Base-by-base conservation (phyloP, 2,113 vertebrate genomes). In the Siniperca knerii region DNA sequence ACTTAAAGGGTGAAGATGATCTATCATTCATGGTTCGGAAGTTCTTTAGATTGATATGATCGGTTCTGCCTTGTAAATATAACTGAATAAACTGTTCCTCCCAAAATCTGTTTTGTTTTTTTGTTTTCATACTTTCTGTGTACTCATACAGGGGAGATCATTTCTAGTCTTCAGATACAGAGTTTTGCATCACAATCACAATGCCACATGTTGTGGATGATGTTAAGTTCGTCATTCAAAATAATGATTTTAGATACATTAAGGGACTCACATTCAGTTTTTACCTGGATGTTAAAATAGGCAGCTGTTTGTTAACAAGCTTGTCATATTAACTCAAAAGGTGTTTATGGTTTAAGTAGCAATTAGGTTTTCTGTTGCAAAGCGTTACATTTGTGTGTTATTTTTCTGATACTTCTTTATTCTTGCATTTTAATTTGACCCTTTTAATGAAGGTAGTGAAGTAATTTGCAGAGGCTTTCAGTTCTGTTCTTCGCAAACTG, bases 71-170 rank as follows among this genome's bases (percentile, higher is more conserved):
- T 80, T 92, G 90, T 92, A 86, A 86, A 94, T 92, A 71, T 40
- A 65, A 87, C 48, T 44, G 13, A 94, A 91, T 93, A 93, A 93
- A 93, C 58, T 55, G 70, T 75, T 90, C 80, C 83, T 86, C 44
- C 44, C n/a, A 40, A 75, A 11, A 54, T 44, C 11, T 15, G 2
- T 1, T 50, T 6, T 73, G 33, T 62, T 15, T 55, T 37, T 25
- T 29, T 72, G 6, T 25, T 71, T 61, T 58, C 35, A 40, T 15
- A 5, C 5, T 2, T 70, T 54, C 6, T 74, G 7, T 61, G 20
- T 7, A 44, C 21, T 50, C 23, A 29, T 10, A 62, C 42, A 11
- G 13, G 0, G 15, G 2, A 52, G 50, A n/a, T 55, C 1, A 20
- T 35, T 33, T 37, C 18, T 40, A 12, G 1, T n/a, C 4, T 35